Evolutionary conservation across 2,888 invertebrate species (phyloP).

Genomic region (Falcaria lacertinaria): DNA sequence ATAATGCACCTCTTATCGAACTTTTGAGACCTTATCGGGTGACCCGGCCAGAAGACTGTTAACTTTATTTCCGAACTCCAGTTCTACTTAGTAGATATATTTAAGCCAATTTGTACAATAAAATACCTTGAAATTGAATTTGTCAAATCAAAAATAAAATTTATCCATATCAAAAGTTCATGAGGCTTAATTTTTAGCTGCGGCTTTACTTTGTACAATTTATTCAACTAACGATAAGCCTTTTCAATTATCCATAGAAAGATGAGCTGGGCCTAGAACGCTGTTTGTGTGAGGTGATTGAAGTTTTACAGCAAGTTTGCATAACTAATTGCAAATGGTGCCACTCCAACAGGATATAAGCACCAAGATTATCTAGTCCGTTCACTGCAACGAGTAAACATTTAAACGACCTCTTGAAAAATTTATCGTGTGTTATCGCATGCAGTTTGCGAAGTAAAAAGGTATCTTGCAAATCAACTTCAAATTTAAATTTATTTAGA

Average conservation of each 20-base stretch:
- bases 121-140: not conserved
- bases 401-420: conserved; percentile 19
- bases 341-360: conserved; percentile 1
- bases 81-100: conserved; percentile 19
- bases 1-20: conserved; percentile 62
- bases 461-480: conserved; percentile 26
- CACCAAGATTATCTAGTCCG: conserved; percentile 10
- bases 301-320: not conserved
- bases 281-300: not conserved
- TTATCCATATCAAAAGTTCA: not conserved
- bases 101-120: conserved; percentile 25
- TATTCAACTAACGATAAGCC: not conserved
- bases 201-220: not conserved
- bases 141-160: no score
- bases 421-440: conserved; percentile 35
- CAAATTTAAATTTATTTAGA: conserved; percentile 4
- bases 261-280: not conserved
- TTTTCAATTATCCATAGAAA: not conserved
- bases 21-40: conserved; percentile 56
- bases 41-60: conserved; percentile 55
- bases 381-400: conserved; percentile 29
- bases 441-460: conserved; percentile 35
- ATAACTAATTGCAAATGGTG: not conserved
- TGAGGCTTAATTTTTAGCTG: not conserved
- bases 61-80: conserved; percentile 32